Evolutionary conservation across 2,113 vertebrate genomes (phyloP).

Genomic region (Silurus meridionalis): DNA sequence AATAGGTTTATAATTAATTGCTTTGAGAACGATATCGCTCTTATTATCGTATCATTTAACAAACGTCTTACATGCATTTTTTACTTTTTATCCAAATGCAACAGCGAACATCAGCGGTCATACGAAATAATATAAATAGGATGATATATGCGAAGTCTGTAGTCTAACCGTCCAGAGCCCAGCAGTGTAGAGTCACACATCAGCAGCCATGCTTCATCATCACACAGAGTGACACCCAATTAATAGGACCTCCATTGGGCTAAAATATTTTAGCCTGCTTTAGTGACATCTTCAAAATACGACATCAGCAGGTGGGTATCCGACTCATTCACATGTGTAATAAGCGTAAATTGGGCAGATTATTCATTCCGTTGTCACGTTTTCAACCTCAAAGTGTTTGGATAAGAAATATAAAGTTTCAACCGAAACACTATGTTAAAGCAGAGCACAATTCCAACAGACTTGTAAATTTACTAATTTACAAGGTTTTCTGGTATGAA

Average conservation of each 20-base stretch:
- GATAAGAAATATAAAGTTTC: no score
- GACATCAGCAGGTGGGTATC: no score
- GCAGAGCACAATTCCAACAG: no score
- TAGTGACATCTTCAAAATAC: background rate
- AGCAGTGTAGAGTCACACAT: background rate
- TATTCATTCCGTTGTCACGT: no score
- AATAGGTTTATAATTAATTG: background rate
- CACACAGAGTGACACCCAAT: background rate
- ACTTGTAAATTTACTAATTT: no score
- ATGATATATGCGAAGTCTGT: background rate
- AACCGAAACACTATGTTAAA: no score
- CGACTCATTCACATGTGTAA: no score
- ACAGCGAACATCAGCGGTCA: background rate
- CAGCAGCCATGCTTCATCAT: background rate
- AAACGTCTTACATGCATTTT: background rate
- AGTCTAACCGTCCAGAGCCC: background rate
- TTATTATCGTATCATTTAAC: background rate
- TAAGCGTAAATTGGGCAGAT: no score
- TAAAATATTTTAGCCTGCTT: background rate
- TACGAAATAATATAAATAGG: background rate
- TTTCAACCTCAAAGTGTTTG: no score
- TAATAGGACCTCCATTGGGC: background rate
- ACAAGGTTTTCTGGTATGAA: no score
- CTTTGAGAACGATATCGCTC: background rate
- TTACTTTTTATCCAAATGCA: background rate